Evolutionary conservation across 2,113 vertebrate genomes (phyloP).

Genomic region (Peromyscus polionotus): DNA sequence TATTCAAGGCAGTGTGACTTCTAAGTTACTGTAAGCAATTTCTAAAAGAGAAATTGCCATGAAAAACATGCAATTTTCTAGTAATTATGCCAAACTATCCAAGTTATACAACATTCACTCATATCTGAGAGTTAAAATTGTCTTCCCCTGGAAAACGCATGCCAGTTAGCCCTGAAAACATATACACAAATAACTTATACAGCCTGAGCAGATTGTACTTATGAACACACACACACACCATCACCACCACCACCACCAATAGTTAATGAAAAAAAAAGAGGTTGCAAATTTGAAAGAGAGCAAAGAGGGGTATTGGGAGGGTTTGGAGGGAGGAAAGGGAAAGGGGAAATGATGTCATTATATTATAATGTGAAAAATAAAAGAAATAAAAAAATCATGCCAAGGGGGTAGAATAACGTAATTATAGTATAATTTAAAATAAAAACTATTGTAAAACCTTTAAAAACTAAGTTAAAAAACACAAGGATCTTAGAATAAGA

Average conservation of each 20-base stretch:
- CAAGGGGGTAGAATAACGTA: neutral
- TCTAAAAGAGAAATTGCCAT: conserved; percentile 32
- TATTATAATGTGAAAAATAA: neutral
- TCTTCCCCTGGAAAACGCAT: neutral
- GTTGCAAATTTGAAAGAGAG: neutral
- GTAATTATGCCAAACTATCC: conserved; percentile 21
- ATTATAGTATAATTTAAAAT: neutral
- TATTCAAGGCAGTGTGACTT: conserved; percentile 2
- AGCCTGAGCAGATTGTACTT: neutral
- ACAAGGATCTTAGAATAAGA: neutral
- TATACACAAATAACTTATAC: neutral
- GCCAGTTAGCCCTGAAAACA: neutral
- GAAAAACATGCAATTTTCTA: conserved; percentile 22
- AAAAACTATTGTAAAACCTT: neutral
- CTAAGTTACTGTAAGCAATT: conserved; percentile 33
- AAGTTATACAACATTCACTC: neutral
- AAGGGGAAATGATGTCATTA: neutral
- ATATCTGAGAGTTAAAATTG: neutral
- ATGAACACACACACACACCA: neutral
- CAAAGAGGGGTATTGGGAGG: neutral
- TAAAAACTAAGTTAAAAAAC: neutral
- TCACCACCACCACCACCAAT: neutral
- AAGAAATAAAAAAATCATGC: neutral
- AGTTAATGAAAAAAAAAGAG: neutral
- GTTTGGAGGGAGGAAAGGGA: neutral